A percentile compares a stretch with the other conserved stretches of the same genome.
These are phyloP conservation scores for Epinephelus malabaricus DNA, from an alignment of 2,797 vertebrate genomes.

Conservation along the genomic window DNA sequence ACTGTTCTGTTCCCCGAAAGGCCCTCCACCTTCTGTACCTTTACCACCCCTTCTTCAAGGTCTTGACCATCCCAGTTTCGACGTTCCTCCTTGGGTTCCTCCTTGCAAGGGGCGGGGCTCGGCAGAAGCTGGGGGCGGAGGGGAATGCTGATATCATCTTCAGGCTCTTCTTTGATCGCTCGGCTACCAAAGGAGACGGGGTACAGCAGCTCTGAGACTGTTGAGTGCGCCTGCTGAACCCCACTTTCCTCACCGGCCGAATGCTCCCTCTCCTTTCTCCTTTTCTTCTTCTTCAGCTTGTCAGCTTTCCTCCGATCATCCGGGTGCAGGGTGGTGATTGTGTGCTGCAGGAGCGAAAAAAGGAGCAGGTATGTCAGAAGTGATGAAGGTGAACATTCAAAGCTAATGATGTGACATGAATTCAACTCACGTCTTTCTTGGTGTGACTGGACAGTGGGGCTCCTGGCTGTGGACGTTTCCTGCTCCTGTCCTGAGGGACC, in stretches of 20 bases:
- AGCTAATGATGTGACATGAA: neutral
- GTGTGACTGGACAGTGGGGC: slow-evolving; percentile 79
- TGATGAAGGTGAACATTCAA: neutral
- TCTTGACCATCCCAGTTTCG: slow-evolving; percentile 78
- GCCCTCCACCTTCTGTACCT: slow-evolving; percentile 82
- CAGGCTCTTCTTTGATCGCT: slow-evolving; percentile 89
- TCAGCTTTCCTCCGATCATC: slow-evolving; percentile 92
- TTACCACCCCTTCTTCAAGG: slow-evolving; percentile 82
- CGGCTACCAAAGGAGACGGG: slow-evolving; percentile 73
- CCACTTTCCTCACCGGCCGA: slow-evolving; percentile 68
- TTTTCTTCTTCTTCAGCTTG: slow-evolving; percentile 94
- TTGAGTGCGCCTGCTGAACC: slow-evolving; percentile 53
- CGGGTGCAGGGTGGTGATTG: slow-evolving; percentile 85
- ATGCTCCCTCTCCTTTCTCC: slow-evolving; percentile 89
- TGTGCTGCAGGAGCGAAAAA: slow-evolving; percentile 63
- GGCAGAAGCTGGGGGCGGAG: slow-evolving; percentile 73
- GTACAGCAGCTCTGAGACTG: slow-evolving; percentile 42
- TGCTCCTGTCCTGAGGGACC: slow-evolving; percentile 79
- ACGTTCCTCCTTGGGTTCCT: slow-evolving; percentile 80
- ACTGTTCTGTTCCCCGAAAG: slow-evolving; percentile 90
- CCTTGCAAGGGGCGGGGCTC: slow-evolving; percentile 77
- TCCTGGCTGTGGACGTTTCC: slow-evolving; percentile 80
- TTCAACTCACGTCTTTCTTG: slow-evolving; percentile 77
- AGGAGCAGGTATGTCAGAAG: neutral
- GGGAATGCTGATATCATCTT: slow-evolving; percentile 86